A percentile compares a stretch with the other conserved stretches of the same genome.
phyloP scores from a whole-genome alignment of 2,888 invertebrate species.

The Malachius bipustulatus region DNA sequence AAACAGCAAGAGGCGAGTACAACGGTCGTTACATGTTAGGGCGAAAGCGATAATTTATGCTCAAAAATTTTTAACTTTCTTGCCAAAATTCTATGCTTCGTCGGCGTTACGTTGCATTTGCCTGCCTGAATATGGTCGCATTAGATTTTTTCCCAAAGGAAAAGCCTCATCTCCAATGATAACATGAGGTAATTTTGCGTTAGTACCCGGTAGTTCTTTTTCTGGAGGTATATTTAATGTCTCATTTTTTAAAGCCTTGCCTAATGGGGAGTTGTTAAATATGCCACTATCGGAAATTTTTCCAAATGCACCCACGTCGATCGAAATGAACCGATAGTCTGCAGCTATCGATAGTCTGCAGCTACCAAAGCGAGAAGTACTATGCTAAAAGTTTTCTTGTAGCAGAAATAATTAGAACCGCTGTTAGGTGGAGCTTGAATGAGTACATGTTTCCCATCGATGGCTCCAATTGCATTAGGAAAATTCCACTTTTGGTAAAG shows the following conservation, averaged over 20 bases:
- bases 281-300: constrained; percentile 14
- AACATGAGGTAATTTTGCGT: constrained; percentile 7
- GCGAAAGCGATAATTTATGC: constrained; percentile 9
- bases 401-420: constrained; percentile 10
- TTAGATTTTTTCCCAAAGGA: constrained; percentile 8
- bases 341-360: constrained; percentile 9
- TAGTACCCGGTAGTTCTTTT: constrained; percentile 8
- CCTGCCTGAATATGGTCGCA: constrained; percentile 10
- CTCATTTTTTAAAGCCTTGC: constrained; percentile 9
- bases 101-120: constrained; percentile 10
- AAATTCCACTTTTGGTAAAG: constrained; percentile 12
- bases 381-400: constrained; percentile 11
- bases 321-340: constrained; percentile 9
- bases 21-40: constrained; percentile 11
- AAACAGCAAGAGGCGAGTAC: too few relatives aligned
- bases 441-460: constrained; percentile 9
- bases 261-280: constrained; percentile 12
- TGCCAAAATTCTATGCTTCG: constrained; percentile 13
- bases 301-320: constrained; percentile 13
- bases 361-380: constrained; percentile 11
- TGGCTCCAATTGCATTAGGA: constrained; percentile 11
- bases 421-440: constrained; percentile 9
- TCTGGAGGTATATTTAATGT: constrained; percentile 7
- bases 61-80: constrained; percentile 14
- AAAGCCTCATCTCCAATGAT: constrained; percentile 13